These are phyloP conservation scores for Simalia tracyae DNA, from an alignment of 2,797 vertebrate genomes.

Conservation along the genomic window DNA sequence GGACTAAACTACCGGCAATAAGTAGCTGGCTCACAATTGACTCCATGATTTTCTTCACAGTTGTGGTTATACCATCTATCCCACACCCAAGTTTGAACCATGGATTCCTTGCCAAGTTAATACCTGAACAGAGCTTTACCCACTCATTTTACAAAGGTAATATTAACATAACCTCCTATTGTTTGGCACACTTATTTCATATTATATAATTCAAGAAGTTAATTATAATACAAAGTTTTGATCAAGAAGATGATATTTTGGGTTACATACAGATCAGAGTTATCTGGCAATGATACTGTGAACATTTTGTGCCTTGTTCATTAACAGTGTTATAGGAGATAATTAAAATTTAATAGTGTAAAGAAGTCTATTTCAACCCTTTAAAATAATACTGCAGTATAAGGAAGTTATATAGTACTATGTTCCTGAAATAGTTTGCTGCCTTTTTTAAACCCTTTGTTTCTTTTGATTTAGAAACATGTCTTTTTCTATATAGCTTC, in stretches of 20 bases:
- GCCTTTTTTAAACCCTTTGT: background rate
- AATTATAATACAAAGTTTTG: constrained; percentile 61
- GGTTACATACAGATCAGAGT: constrained; percentile 65
- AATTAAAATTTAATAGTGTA: background rate
- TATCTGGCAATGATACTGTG: constrained; percentile 45
- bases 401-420: constrained; percentile 19
- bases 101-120: constrained; percentile 83
- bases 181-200: constrained; percentile 69
- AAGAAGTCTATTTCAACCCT: background rate
- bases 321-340: background rate
- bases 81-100: constrained; percentile 82
- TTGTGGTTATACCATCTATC: constrained; percentile 82
- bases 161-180: constrained; percentile 69
- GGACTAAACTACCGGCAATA: constrained; percentile 62
- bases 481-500: background rate
- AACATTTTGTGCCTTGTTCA: constrained; percentile 45
- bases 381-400: constrained; percentile 25
- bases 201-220: constrained; percentile 55
- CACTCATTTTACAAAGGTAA: constrained; percentile 84
- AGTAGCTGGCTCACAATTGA: constrained; percentile 73
- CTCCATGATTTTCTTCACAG: constrained; percentile 79
- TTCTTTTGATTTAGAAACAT: background rate
- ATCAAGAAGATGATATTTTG: constrained; percentile 64
- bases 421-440: constrained; percentile 10
- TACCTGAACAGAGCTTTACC: constrained; percentile 81